Evolutionary conservation across 2,797 vertebrate genomes (phyloP), one percentile per base, ranked within the genome.

Genomic region (Lagodon rhomboides): DNA sequence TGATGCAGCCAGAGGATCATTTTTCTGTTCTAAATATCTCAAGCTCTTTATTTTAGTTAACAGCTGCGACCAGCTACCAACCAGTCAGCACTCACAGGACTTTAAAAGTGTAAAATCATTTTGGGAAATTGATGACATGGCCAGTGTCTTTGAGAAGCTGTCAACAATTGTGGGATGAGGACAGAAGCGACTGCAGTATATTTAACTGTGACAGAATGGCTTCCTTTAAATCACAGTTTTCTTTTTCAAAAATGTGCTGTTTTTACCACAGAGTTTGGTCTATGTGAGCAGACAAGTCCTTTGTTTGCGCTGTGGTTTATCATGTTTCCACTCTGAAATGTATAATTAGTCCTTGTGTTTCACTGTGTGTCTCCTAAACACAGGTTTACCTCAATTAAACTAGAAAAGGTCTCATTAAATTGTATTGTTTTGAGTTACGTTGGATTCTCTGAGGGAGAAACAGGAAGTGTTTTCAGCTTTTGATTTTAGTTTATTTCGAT

Each of bases 21-120:
- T 80, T 91, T 85, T 65, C 82, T 78, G 51, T 86, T 88, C 85
- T 75, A 85, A 89, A 89, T 85, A 90, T 88, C 89, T 83, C 54
- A 12, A 64, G 73, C 67, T 71, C 65, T 89, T 80, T 61, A 84
- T 83, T 87, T 86, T 69, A 79, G 79, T 77, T 50, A 78, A 82
- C 90, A 85, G 87, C 87, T 90, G 86, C 82, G 56, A 10, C 50
- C 23, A 59, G 54, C 55, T 59, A 79, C 59, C 12, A 46, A 61
- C 20, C 67, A 59, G 69, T 68, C 78, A 85, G 76, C 73, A 80
- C 38, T 67, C 44, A 25, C 12, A 5, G 23, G 22, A 12, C 25
- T n/a, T 30, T 22, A 9, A 27, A 3, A 56, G 49, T 54, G 34
- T 56, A 54, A 86, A 67, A 43, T 73, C 62, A 41, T 7, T 34